These are phyloP conservation scores for Anolis carolinensis DNA, from an alignment of 2,113 vertebrate species.

Conservation along the genomic window DNA sequence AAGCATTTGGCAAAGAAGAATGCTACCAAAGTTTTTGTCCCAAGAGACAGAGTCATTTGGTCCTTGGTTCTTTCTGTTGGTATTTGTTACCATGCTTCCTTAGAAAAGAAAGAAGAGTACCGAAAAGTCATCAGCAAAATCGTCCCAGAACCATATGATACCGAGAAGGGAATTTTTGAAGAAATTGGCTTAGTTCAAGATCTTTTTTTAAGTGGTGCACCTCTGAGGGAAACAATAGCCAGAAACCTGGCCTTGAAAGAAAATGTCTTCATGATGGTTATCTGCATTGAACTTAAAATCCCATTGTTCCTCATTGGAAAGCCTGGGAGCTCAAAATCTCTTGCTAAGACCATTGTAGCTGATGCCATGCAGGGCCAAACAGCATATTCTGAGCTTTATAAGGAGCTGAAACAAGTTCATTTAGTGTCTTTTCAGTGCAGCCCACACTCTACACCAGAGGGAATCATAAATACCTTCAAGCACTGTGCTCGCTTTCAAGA, in stretches of 20 bases:
- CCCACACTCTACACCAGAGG: constrained; percentile 95
- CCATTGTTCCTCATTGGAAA: constrained; percentile 97
- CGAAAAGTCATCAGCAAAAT: constrained; percentile 74
- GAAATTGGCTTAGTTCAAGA: constrained; percentile 87
- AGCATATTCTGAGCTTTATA: constrained; percentile 87
- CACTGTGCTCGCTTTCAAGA: constrained; percentile 97
- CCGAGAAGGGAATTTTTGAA: constrained; percentile 74
- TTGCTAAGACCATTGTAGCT: constrained; percentile 94
- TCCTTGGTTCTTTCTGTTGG: constrained; percentile 86
- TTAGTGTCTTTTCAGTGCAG: constrained; percentile 98
- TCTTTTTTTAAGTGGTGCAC: constrained; percentile 84
- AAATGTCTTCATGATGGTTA: constrained; percentile 97
- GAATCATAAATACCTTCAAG: constrained; percentile 93
- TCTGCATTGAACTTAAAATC: constrained; percentile 94
- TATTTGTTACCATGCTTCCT: constrained; percentile 92
- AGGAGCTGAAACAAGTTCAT: constrained; percentile 89
- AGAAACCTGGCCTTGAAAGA: constrained; percentile 92
- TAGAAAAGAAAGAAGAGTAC: constrained; percentile 84
- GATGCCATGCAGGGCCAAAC: constrained; percentile 96
- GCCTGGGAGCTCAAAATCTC: constrained; percentile 96
- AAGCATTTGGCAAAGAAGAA: constrained; percentile 39
- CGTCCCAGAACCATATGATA: constrained; percentile 73
- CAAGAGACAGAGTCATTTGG: constrained; percentile 80
- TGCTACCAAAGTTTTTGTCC: accelerated
- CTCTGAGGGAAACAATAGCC: constrained; percentile 87